Percentiles rank a stretch among this genome's conserved stretches.
Evolutionary conservation across 2,113 vertebrate genomes (phyloP).

Genomic region (Rhynchomys soricoides): DNA sequence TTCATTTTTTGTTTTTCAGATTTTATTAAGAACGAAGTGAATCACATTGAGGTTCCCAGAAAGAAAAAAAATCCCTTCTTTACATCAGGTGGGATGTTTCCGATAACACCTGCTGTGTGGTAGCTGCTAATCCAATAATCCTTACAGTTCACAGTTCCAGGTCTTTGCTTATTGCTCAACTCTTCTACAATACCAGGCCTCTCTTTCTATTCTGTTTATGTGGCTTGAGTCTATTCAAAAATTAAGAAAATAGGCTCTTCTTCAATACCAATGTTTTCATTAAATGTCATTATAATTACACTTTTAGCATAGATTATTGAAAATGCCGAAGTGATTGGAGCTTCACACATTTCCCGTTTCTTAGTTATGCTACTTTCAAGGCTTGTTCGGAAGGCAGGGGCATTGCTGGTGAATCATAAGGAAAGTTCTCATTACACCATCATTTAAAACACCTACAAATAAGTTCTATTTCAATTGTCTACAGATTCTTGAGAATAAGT

Average conservation of each 20-base stretch:
- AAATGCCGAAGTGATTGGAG: not conserved
- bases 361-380: not conserved
- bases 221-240: not conserved
- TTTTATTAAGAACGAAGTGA: slow-evolving; percentile 51
- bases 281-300: not conserved
- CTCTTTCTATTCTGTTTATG: not conserved
- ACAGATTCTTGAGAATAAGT: not conserved
- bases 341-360: not conserved
- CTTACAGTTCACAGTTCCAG: not conserved
- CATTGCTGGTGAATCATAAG: slow-evolving; percentile 3
- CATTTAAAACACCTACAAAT: not conserved
- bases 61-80: not conserved
- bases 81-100: not conserved
- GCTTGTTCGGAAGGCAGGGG: not conserved
- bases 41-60: not conserved
- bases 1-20: not conserved
- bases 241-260: not conserved
- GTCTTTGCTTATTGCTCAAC: slow-evolving; percentile 7
- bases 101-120: not conserved
- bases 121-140: not conserved
- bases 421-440: not conserved
- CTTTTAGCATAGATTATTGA: not conserved
- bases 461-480: not conserved
- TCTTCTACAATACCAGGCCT: not conserved
- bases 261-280: not conserved